Evolutionary conservation across 2,113 vertebrate genomes (phyloP), one percentile per base, ranked within the genome.

Genomic region (Centrocercus urophasianus): DNA sequence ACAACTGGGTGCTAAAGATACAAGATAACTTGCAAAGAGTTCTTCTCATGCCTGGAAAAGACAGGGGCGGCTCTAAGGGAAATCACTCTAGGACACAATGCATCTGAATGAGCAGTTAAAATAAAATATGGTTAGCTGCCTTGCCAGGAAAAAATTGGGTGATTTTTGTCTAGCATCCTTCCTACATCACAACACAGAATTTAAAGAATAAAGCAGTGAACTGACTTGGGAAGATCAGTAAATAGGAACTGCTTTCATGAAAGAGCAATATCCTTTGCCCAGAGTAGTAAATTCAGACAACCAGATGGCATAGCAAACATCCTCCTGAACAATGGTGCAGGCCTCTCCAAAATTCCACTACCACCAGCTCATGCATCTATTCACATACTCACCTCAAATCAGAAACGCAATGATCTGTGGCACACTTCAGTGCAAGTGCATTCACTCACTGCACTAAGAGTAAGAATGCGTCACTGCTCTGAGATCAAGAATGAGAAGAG

Each of bases 1-100:
- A 96, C 88, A 94, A 96, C 94, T 67, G 85, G 67, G 28, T 67
- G 88, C 95, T 94, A 96, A 95, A 95, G 95, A 89, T 95, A 96
- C 21, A 83, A 80, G 69, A 70, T 91, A 22, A 80, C 50, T 94
- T 80, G 75, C 60, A 93, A 89, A 83, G 85, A 95, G 85, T 89
- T 91, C 59, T 91, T 95, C 64, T 89, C 90, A 50, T 93, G 92
- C 82, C 67, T 91, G 67, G 71, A 69, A 91, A 95, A 94, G 75
- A 88, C 88, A 93, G 42, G 42, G 25, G 45, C 42, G 90, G 64
- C 79, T 86, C 78, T 82, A 43, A 40, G 50, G 25, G 69, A 74
- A 27, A 86, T 12, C 17, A 73, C 61, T 88, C 60, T 56, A 94
- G 45, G 60, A 88, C 56, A 80, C 64, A 69, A 25, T 8, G 17